Conservation (phyloP, 2,797 vertebrate genomes). For the Spinibarbus caldwelli region DNA sequence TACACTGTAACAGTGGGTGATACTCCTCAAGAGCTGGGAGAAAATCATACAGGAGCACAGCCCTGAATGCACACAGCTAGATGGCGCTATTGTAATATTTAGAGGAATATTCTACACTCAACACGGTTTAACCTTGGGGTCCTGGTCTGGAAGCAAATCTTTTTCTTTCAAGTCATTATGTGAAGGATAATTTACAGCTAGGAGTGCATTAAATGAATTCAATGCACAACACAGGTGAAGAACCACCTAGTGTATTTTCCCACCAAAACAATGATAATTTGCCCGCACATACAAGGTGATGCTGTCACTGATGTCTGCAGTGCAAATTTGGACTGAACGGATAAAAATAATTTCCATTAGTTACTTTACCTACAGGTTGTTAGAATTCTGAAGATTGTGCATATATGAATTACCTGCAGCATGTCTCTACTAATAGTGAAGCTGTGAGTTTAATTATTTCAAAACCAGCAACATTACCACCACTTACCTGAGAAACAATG, state of each 20-base stretch:
- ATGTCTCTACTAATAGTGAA: neutral
- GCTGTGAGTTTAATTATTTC: neutral
- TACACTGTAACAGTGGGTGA: neutral
- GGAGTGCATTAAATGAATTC: neutral
- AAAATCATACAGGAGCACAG: neutral
- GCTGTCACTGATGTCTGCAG: neutral
- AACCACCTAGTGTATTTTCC: too few species aligned
- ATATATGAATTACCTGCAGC: neutral
- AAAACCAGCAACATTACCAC: neutral
- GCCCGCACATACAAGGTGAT: neutral
- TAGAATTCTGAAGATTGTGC: neutral
- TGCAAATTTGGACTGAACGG: neutral
- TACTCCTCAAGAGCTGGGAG: neutral
- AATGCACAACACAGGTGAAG: neutral
- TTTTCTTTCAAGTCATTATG: neutral
- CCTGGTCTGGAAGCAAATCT: neutral
- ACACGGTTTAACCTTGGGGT: neutral
- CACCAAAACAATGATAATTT: too few species aligned
- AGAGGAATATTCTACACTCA: neutral
- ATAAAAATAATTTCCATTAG: neutral
- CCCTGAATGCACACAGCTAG: slow-evolving; percentile 25
- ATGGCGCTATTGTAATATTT: slow-evolving; percentile 26
- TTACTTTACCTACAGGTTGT: neutral
- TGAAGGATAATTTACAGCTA: neutral
- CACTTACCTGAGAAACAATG: neutral